Conservation (phyloP, 2,113 vertebrate genomes). For the Casuarius casuarius region DNA sequence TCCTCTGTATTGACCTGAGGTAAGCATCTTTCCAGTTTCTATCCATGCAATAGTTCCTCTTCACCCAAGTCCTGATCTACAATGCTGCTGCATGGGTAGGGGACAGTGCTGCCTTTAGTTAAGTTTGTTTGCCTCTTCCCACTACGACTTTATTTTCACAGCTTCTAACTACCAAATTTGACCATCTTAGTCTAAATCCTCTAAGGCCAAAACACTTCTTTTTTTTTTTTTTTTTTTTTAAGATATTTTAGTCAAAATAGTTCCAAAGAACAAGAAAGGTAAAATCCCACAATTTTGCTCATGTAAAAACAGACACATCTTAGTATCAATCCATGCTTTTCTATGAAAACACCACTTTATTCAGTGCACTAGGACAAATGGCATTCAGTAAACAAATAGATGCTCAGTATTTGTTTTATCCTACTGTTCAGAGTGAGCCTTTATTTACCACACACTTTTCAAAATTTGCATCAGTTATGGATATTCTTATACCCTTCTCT, state of each 20-base stretch:
- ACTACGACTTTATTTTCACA: not conserved
- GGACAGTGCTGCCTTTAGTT: not conserved
- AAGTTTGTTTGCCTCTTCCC: not conserved
- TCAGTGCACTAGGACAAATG: not conserved
- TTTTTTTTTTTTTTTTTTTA: not conserved
- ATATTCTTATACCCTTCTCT: not conserved
- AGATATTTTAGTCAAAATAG: not conserved
- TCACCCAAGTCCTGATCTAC: not conserved
- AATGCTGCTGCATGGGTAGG: not conserved
- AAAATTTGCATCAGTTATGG: not conserved
- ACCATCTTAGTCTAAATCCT: not conserved
- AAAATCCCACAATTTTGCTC: not conserved
- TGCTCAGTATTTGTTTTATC: not conserved
- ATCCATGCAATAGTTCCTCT: not conserved
- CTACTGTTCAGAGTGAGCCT: not conserved
- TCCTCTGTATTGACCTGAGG: not conserved
- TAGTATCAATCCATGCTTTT: not conserved
- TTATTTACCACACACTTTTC: not conserved
- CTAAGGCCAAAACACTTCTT: not conserved
- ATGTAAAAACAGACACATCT: not conserved
- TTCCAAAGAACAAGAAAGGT: not conserved
- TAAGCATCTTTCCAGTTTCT: not conserved
- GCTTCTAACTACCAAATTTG: not conserved
- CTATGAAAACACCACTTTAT: not conserved
- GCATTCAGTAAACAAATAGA: not conserved